phyloP scores from a whole-genome alignment of 2,113 vertebrate species.

The Apeltes quadracus region DNA sequence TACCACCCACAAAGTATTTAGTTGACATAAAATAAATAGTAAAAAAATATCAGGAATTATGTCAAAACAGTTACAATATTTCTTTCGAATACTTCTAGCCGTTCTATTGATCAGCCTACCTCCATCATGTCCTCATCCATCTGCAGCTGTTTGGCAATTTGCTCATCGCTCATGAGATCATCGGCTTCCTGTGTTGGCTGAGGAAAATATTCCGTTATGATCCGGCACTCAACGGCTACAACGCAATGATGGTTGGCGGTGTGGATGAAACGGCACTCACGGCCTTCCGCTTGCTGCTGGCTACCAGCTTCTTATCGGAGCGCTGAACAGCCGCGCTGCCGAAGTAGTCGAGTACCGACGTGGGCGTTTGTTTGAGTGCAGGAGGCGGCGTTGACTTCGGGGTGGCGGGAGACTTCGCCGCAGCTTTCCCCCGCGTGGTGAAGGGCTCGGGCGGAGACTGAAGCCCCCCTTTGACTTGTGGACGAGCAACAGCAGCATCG shows the following conservation, averaged over 20 bases:
- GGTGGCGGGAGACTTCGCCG: constrained; percentile 67
- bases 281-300: constrained; percentile 88
- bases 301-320: constrained; percentile 93
- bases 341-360: constrained; percentile 90
- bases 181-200: constrained; percentile 80
- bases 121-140: constrained; percentile 89
- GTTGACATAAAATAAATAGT: not conserved
- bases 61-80: not conserved
- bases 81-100: no score
- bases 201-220: constrained; percentile 12
- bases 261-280: constrained; percentile 78
- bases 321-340: constrained; percentile 84
- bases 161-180: constrained; percentile 84
- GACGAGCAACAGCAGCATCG: constrained; percentile 5
- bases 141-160: constrained; percentile 89
- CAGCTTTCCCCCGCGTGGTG: constrained; percentile 53
- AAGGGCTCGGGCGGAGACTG: constrained; percentile 56
- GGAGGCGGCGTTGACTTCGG: constrained; percentile 75
- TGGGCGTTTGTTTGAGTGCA: constrained; percentile 84
- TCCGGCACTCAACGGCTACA: not conserved
- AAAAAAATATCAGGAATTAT: not conserved
- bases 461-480: constrained; percentile 15
- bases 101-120: constrained; percentile 72
- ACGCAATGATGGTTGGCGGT: not conserved
- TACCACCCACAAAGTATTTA: not conserved